Base-by-base conservation (phyloP, 2,797 vertebrate genomes). In the Kryptolebias ocellatus region DNA sequence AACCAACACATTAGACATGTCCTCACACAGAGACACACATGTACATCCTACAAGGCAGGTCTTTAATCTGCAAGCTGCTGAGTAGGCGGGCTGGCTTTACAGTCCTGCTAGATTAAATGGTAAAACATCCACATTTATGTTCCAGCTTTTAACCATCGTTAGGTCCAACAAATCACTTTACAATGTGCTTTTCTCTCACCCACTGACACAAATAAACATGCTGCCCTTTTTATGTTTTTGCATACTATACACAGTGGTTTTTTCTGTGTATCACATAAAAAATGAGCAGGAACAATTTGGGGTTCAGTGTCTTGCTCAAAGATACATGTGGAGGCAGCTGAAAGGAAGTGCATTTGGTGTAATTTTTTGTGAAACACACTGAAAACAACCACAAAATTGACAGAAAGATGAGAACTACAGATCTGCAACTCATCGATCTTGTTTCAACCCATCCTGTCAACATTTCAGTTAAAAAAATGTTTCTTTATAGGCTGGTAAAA, bases 71-170 rank as follows among this genome's bases (percentile, higher is more conserved):
- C 47, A 50, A n/a, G 20, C 73, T 77, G 70, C 73, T 16, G 20
- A 62, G 83, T 52, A 77, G 74, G 77, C 55, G 67, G 59, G 71
- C 46, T 29, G 64, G 69, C 50, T 72, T 74, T 63, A 51, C 37
- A 11, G n/a, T 53, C 20, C 55, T 80, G 39, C 72, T 76, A 75
- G 79, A 86, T 83, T 77, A 77, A 80, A 86, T 28, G 18, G 28
- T 49, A 34, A 29, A 55, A 42, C 15, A 29, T 10, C 29, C 47
- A 34, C 44, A 31, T 46, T 49, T 4, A 28, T 44, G 10, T 49
- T n/a, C 31, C 42, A 24, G 27, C n/a, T 8, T 18, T 15, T 49
- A 18, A 18, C 11, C 28, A 29, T 16, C 44, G 31, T 49, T 29
- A 12, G 44, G 27, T 46, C 46, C 18, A 12, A 56, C 34, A 56